Evolutionary conservation across 1,140 invertebrate species (phyloP).

Genomic region (Whitmania pigra): DNA sequence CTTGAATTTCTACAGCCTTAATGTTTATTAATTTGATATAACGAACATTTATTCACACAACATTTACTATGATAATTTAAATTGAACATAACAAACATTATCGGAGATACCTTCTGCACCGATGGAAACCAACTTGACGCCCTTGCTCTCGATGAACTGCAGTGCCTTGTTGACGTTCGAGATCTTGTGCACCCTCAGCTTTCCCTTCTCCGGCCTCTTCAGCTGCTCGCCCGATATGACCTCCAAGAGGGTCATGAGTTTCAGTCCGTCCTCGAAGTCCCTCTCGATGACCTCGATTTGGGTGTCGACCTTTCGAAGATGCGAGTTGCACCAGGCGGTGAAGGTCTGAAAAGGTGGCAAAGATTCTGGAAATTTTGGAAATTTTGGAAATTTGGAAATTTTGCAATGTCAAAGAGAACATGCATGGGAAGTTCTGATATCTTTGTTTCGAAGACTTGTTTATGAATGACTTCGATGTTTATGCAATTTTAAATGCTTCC

Average conservation of each 20-base stretch:
- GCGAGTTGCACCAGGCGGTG: conserved; percentile 99
- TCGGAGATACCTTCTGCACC: conserved; percentile 70
- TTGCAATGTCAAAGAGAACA: no score
- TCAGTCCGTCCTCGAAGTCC: conserved; percentile 95
- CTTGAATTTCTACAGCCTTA: neutral
- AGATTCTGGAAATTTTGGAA: no score
- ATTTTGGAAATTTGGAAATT: no score
- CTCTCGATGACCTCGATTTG: conserved; percentile 97
- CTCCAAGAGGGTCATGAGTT: conserved; percentile 93
- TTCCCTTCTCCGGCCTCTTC: conserved; percentile 92
- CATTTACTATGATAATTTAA: no score
- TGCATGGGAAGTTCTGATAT: no score
- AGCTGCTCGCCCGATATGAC: conserved; percentile 85
- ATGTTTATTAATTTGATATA: no score
- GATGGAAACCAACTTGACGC: conserved; percentile 93
- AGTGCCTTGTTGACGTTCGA: conserved; percentile 98
- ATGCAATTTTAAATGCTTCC: no score
- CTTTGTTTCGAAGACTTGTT: no score
- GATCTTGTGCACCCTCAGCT: conserved; percentile 99
- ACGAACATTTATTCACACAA: no score
- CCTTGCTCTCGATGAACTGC: conserved; percentile 97
- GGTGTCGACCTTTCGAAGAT: conserved; percentile 91
- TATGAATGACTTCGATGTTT: no score
- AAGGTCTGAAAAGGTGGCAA: conserved; percentile 64
- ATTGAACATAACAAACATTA: conserved; percentile 10